Evolutionary conservation across 1,140 invertebrate genomes (phyloP), one percentile per base, ranked within the genome.

Genomic region (Drosophila parvula): DNA sequence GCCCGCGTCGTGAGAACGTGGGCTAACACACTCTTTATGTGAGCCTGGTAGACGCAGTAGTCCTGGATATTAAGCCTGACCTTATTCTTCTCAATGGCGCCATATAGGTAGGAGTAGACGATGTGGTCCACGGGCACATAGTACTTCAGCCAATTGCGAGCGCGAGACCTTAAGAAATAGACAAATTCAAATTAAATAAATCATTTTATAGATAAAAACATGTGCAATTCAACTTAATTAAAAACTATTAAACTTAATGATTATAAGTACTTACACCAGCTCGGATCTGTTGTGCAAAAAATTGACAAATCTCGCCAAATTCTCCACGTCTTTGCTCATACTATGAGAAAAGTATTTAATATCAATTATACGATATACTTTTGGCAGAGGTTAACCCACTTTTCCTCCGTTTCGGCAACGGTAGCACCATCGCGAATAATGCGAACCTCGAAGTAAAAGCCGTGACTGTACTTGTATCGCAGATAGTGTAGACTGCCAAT

Each of bases 401-500:
- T 91, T 1, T 81, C 74, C 44, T 83, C 67, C 12, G 83, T 59
- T 47, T 88, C 81, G n/a, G 79, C 68, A 1, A 69, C 0, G 0
- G 86, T 81, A 22, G 12, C 10, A 4, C 90, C 90, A 55, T 91
- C 90, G 1, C 83, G 71, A 2, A 75, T 68, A 11, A 91, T 28
- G 18, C 83, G 79, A 4, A 91, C 71, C 41, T 91, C 86, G 18
- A 91, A 44, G 55, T 89, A 91, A 36, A 91, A 90, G 0, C 90
- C 90, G 7, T 74, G 71, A 38, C 78, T 91, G 50, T 89, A 91
- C 67, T 85, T 89, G 28, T 78, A 82, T 1, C 86, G 80, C 41
- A 91, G 36, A 47, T 91, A 82, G n/a, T 90, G 86, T 22, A 78
- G 55, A 36, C 81, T 90, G 14, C 96, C 96, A 90, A 94, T 95